Base-by-base conservation (phyloP, 2,113 vertebrate species). In the Tamias sibiricus region DNA sequence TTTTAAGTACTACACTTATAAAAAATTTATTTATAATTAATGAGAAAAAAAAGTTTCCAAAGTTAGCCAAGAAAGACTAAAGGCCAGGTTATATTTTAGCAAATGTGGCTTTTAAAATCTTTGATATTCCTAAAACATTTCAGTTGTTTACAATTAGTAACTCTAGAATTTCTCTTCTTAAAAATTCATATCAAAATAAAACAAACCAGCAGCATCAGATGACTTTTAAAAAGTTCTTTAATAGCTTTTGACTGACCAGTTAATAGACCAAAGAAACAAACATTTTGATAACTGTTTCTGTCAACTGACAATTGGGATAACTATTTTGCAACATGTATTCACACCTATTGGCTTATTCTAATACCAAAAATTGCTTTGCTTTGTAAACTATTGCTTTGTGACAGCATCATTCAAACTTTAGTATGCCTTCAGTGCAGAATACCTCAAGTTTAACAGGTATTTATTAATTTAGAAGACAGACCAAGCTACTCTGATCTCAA, bases 21-120 rank as follows among this genome's bases (percentile, higher is more conserved):
- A 96, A 96, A 95, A 94, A 77, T 76, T 22, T 71, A 49, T 72
- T 72, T 90, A 64, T 75, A 94, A 97, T 87, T 74, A 91, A 91
- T 75, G 49, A 97, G 20, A 35, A 64, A 69, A 54, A 95, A 93
- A 87, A 71, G 37, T 72, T 90, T 49, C 92, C 77, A 92, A 0
- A 66, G 17, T 91, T 24, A 95, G 81, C 30, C 91, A 94, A 91
- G 44, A 82, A 85, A 79, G 49, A 86, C 32, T 81, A 85, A 85
- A 87, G 52, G 32, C 16, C 30, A 76, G 69, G 24, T 86, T 89
- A 68, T 72, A 90, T 54, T 74, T 94, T 75, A 93, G 82, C 86
- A 87, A 89, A 83, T 91, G 32, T 87, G 57, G 77, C 64, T 93
- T 94, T 64, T 91, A 49, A 90, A 77, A 52, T 44, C 35, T 68